A percentile compares a stretch with the other conserved stretches of the same genome.
phyloP scores from a whole-genome alignment of 1,140 invertebrate genomes.

The Sycophila sp. region DNA sequence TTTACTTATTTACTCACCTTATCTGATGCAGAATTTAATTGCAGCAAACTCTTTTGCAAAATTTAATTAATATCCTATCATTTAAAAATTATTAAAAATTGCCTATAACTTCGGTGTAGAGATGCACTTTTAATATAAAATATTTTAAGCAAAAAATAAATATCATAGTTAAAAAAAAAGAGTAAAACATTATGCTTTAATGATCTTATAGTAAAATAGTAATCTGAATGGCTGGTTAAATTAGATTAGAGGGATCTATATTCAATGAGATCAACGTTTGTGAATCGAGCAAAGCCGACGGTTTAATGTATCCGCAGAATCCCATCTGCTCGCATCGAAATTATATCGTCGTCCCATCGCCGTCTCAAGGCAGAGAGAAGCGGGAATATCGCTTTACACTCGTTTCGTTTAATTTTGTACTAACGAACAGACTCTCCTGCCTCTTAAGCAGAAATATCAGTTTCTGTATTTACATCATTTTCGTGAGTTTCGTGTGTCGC shows the following conservation, averaged over 20 bases:
- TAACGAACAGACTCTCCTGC: background rate
- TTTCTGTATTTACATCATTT: constrained; percentile 13
- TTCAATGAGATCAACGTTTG: constrained; percentile 12
- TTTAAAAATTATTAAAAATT: too few relatives aligned
- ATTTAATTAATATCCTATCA: too few relatives aligned
- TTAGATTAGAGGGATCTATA: background rate
- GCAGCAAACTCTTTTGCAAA: too few relatives aligned
- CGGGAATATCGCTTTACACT: background rate
- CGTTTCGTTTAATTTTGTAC: constrained; percentile 10
- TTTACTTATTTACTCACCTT: too few relatives aligned
- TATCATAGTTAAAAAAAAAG: too few relatives aligned
- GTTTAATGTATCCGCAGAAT: constrained; percentile 4
- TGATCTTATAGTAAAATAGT: too few relatives aligned
- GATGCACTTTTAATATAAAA: too few relatives aligned
- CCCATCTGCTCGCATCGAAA: constrained; percentile 12
- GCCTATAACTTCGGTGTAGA: too few relatives aligned
- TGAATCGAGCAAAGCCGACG: background rate
- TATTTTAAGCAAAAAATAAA: too few relatives aligned
- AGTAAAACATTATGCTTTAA: too few relatives aligned
- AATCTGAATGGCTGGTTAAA: too few relatives aligned
- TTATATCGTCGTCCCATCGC: background rate
- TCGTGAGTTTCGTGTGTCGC: background rate
- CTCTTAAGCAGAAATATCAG: background rate
- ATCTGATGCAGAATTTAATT: too few relatives aligned
- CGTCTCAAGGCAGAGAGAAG: background rate